Evolutionary conservation across 92 coral and sea anemone genomes (phyloP), one percentile per base, ranked within the genome.

Genomic region (Parazoanthus swiftii): DNA sequence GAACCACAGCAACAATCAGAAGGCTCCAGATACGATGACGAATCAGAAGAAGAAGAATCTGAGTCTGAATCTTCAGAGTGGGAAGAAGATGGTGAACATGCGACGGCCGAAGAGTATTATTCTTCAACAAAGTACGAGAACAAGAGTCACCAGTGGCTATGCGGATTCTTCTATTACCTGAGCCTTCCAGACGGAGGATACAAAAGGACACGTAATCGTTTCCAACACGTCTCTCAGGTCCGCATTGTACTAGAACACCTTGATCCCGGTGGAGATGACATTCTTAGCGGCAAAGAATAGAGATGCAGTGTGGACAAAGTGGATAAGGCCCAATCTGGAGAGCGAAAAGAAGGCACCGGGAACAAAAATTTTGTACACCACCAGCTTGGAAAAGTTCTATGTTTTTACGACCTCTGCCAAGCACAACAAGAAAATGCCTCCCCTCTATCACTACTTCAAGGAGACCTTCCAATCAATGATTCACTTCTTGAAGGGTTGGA

Each of bases 401-500:
- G 15, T 1, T 3, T 85, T 72, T 35, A 42, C 67, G 6, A 85
- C 88, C 1, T 36, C 74, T 56, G 8, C 20, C 1, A 36, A 46
- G 2, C 58, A 36, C 46, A 85, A 72, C 46, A 72, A 29, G 38
- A 11, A 43, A 0, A 66, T 25, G 0, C 88, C 80, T 8, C 70
- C 80, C 11, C 0, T 85, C 7, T 46, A 71, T 29, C 42, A 36
- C 2, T 26, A 71, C 15, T 43, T 72, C 50, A 8, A 66, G n/a
- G 33, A 26, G 5, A 73, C 15, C 8, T 73, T 85, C 8, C 5
- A 3, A 4, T 3, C 44, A 2, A 18, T 85, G 2, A 65, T 72
- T 10, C 46, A 46, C 9, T 65, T 35, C 5, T 15, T 85, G 14
- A 85, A 85, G 25, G 88, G 88, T 29, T 85, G 88, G 88, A 11